Percentiles rank a stretch among this genome's conserved stretches.
Conservation (phyloP, 2,888 invertebrate genomes). For the Gandaritis pyraliata region DNA sequence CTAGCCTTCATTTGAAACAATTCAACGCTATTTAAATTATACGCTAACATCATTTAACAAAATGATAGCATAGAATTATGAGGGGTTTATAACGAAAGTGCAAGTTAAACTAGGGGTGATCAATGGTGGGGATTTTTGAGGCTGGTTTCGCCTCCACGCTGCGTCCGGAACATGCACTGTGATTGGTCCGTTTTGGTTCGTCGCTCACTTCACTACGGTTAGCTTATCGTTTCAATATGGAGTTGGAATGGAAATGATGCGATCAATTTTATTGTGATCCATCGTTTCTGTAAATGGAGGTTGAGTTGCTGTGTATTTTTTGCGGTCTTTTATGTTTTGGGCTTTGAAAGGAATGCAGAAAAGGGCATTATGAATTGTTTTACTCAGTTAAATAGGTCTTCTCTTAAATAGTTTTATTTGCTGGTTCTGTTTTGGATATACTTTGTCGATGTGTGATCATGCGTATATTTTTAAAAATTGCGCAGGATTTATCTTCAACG, state of each 20-base stretch:
- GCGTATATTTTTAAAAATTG: slow-evolving; percentile 50
- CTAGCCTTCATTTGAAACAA: slow-evolving; percentile 45
- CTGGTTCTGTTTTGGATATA: slow-evolving; percentile 63
- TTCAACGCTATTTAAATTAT: slow-evolving; percentile 43
- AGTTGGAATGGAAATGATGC: slow-evolving; percentile 40
- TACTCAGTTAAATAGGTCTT: neutral
- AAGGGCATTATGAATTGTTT: neutral
- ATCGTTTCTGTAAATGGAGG: slow-evolving; percentile 59
- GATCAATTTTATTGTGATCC: slow-evolving; percentile 38
- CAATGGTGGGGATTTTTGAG: slow-evolving; percentile 76
- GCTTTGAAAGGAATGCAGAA: neutral
- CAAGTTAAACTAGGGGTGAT: slow-evolving; percentile 36
- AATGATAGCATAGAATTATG: slow-evolving; percentile 27
- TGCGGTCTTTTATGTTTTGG: slow-evolving; percentile 15
- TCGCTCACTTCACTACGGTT: slow-evolving; percentile 63
- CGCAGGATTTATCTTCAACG: no score
- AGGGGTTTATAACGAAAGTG: slow-evolving; percentile 29
- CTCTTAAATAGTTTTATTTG: neutral
- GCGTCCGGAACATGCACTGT: slow-evolving; percentile 51
- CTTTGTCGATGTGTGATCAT: slow-evolving; percentile 48
- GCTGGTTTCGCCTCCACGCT: slow-evolving; percentile 77
- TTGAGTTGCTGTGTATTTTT: slow-evolving; percentile 23
- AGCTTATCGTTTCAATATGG: slow-evolving; percentile 61
- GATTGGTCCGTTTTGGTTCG: slow-evolving; percentile 63
- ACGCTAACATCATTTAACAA: slow-evolving; percentile 31